Conservation (phyloP, 2,113 vertebrate genomes). For the Lophochroa leadbeateri region DNA sequence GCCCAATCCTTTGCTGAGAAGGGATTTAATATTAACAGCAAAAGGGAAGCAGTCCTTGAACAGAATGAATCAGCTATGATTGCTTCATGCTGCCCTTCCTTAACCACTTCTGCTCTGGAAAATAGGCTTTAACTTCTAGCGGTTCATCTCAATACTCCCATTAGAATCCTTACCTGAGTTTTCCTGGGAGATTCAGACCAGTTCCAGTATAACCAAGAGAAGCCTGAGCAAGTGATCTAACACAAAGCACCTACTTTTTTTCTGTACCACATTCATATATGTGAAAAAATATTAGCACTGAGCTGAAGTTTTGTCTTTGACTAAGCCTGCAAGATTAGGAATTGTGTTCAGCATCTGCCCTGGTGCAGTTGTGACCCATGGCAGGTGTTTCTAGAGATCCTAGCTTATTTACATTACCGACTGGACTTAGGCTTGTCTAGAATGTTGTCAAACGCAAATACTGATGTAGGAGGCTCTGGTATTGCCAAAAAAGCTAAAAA, state of each 20-base stretch:
- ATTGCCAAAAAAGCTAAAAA: neutral
- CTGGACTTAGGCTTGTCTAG: neutral
- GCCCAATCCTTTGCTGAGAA: neutral
- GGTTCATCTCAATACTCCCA: neutral
- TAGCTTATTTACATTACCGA: neutral
- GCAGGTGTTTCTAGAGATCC: neutral
- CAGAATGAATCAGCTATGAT: neutral
- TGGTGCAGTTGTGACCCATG: neutral
- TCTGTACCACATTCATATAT: neutral
- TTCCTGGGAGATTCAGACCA: neutral
- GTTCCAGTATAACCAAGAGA: neutral
- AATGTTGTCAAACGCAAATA: neutral
- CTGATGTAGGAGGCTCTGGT: neutral
- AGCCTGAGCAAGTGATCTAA: neutral
- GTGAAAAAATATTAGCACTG: neutral
- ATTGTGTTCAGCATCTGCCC: neutral
- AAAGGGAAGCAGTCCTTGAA: slow-evolving; percentile 15
- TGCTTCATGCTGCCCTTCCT: neutral
- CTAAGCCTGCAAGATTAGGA: neutral
- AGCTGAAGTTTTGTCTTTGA: neutral
- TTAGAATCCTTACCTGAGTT: neutral
- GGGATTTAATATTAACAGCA: slow-evolving; percentile 46
- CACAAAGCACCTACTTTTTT: neutral
- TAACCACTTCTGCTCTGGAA: neutral
- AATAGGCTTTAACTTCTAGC: neutral